These are phyloP conservation scores for Sebastes baramenuke DNA, from an alignment of 2,797 vertebrate genomes.

Conservation along the genomic window DNA sequence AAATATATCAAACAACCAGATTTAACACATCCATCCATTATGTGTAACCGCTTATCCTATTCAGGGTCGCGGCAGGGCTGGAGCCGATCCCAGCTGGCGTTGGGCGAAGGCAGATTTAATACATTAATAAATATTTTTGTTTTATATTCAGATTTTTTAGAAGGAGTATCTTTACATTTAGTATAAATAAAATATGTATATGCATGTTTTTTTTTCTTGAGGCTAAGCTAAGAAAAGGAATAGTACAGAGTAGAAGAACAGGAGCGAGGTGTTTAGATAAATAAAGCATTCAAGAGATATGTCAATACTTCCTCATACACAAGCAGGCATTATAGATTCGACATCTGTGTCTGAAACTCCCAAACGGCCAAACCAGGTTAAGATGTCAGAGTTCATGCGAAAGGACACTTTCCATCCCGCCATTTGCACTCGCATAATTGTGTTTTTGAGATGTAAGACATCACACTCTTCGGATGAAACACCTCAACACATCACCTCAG, in stretches of 20 bases:
- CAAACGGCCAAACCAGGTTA: background rate
- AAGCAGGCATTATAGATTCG: background rate
- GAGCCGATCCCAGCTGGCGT: too few species aligned
- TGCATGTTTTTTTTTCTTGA: background rate
- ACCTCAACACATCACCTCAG: constrained; percentile 14
- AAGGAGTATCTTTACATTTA: background rate
- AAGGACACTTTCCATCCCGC: background rate
- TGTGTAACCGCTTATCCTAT: too few species aligned
- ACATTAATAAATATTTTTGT: background rate
- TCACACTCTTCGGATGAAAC: constrained; percentile 27
- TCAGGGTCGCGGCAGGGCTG: too few species aligned
- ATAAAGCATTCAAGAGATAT: background rate
- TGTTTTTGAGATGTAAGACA: constrained; percentile 22
- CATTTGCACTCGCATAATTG: background rate
- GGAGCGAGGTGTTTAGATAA: background rate
- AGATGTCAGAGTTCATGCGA: constrained; percentile 16
- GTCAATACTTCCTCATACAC: background rate
- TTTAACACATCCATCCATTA: background rate
- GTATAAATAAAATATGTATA: background rate
- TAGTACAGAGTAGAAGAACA: background rate
- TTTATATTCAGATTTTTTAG: background rate
- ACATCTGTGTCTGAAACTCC: background rate
- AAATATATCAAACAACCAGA: background rate
- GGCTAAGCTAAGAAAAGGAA: background rate
- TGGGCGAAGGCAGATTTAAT: too few species aligned